Evolutionary conservation across 1,140 invertebrate species (phyloP), one percentile per base, ranked within the genome.

Genomic region (Drosophila arizonae): DNA sequence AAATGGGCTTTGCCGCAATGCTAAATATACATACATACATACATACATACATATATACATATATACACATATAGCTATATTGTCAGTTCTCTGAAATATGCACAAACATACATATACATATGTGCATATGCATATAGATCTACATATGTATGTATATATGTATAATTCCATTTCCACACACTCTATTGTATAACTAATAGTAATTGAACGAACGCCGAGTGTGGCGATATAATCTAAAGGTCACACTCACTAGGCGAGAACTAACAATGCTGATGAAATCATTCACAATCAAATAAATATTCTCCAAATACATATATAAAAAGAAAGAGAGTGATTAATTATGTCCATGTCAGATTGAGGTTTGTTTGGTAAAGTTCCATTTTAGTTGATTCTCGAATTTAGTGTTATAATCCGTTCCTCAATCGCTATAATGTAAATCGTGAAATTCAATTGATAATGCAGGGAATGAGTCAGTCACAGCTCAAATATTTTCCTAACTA

Each of bases 141-240:
- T 30, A 30, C 28, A 30, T 30, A 30, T 24, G 5, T 10, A 9
- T 36, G 1, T 33, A 6, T 17, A 46, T 21, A 28, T 51, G 28
- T 24, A 11, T 26, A 8, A 17, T 51, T 13, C 48, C 6, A 28
- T 24, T 24, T 50, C 10, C 10, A 48, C 45, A 50, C 43, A 8
- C 43, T 11, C 6, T 46, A 26, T 64, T 65, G 51, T 65, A 46
- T 62, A 62, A 52, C 57, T 17, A 48, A 33, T 21, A 11, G 36
- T 39, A 39, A 39, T 39, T 39, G 36, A 39, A n/a, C 41, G n/a
- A 70, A 8, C 17, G 51, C 26, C 45, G 21, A 39, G 26, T 28
- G 45, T 55, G 30, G 43, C 51, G 61, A 60, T 30, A 46, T 48
- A 36, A 33, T 46, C 43, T 39, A 62, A 68, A 68, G 65, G 56